Percentiles rank a stretch among this genome's conserved stretches.
Conservation (phyloP, 2,113 vertebrate species). For the Cebidichthys violaceus region DNA sequence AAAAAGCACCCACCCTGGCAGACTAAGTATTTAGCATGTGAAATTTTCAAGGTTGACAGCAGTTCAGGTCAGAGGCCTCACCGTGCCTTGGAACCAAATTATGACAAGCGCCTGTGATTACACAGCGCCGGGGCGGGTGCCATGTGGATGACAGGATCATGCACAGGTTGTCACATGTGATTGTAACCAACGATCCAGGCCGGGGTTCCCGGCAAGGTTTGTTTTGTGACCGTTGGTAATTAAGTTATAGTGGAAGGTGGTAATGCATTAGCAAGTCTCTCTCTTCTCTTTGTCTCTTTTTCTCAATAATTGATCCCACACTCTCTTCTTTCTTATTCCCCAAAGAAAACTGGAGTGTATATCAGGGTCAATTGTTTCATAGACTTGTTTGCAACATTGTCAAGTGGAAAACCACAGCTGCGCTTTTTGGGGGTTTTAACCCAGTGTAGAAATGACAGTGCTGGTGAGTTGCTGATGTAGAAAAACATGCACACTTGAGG, state of each 20-base stretch:
- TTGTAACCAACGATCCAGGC: conserved; percentile 51
- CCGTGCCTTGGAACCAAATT: conserved; percentile 71
- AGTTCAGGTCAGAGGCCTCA: conserved; percentile 61
- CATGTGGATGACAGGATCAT: conserved; percentile 63
- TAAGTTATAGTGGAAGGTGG: conserved; percentile 25
- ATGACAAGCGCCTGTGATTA: conserved; percentile 71
- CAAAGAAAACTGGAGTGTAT: conserved; percentile 15
- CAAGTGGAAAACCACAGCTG: conserved; percentile 1
- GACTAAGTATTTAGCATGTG: conserved; percentile 39
- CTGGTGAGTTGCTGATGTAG: background rate
- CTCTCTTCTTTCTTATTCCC: conserved; percentile 8
- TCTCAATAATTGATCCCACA: conserved; percentile 30
- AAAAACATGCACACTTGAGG: conserved; percentile 13
- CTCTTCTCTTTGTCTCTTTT: conserved; percentile 27
- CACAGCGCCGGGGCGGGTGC: conserved; percentile 39
- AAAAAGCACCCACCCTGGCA: conserved; percentile 29
- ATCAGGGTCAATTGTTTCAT: conserved; percentile 15
- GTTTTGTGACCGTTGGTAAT: conserved; percentile 52
- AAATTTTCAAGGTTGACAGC: conserved; percentile 57
- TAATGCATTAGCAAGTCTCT: conserved; percentile 31
- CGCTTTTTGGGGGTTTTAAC: conserved; percentile 7
- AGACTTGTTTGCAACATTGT: conserved; percentile 7
- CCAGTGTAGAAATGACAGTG: conserved; percentile 15
- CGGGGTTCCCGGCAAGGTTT: conserved; percentile 1
- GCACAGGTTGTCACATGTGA: conserved; percentile 69